These are phyloP conservation scores for Syndactyla subalaris DNA, from an alignment of 2,797 vertebrate species.

Conservation along the genomic window DNA sequence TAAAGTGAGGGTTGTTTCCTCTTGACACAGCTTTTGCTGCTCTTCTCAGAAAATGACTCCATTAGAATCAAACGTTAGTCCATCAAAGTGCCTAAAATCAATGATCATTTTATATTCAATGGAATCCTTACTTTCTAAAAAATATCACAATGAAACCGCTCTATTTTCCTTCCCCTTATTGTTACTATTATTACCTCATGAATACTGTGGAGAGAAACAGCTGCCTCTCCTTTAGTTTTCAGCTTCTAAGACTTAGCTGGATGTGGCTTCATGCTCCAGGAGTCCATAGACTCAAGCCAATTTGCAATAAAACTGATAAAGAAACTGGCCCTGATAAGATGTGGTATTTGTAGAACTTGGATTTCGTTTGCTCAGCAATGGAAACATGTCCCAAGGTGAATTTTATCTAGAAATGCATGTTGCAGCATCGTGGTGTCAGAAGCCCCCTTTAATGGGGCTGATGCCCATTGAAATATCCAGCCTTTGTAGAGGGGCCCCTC, in stretches of 20 bases:
- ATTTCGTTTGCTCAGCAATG: not conserved
- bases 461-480: not conserved
- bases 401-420: not conserved
- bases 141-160: not conserved
- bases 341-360: not conserved
- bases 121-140: constrained; percentile 30
- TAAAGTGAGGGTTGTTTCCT: constrained; percentile 14
- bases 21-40: constrained; percentile 43
- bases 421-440: not conserved
- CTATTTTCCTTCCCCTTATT: constrained; percentile 11
- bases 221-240: not conserved
- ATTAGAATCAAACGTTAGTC: constrained; percentile 36
- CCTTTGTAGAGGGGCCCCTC: not conserved
- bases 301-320: not conserved
- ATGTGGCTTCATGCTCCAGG: not conserved
- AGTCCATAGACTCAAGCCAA: not conserved
- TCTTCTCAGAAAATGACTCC: constrained; percentile 35
- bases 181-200: constrained; percentile 4
- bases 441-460: not conserved
- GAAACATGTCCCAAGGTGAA: not conserved
- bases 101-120: constrained; percentile 8
- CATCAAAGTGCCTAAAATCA: constrained; percentile 20
- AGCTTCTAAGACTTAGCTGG: not conserved
- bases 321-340: not conserved
- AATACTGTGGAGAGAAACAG: not conserved